These are phyloP conservation scores for Thaumetopoea pityocampa DNA, from an alignment of 1,140 invertebrate species.

Conservation along the genomic window DNA sequence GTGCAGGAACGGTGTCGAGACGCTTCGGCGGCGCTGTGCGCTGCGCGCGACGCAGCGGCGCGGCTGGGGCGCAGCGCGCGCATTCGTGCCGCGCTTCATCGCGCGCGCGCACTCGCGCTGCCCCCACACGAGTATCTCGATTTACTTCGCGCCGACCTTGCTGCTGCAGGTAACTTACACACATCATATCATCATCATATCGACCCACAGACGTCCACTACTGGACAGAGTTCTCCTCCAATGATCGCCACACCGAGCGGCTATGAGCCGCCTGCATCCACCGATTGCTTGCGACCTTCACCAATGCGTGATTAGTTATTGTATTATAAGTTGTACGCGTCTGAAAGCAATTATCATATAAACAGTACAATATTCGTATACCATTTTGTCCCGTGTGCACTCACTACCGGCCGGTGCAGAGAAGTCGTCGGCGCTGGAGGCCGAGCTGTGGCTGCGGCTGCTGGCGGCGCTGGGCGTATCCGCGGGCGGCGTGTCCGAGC, in stretches of 20 bases:
- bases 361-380: neutral
- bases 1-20: conserved; percentile 29
- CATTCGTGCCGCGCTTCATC: conserved; percentile 10
- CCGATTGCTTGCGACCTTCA: too few relatives aligned
- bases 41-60: conserved; percentile 26
- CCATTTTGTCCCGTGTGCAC: neutral
- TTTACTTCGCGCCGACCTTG: conserved; percentile 24
- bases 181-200: too few relatives aligned
- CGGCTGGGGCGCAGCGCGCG: conserved; percentile 7
- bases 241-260: too few relatives aligned
- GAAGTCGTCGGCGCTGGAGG: conserved; percentile 22
- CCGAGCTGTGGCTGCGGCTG: conserved; percentile 22
- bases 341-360: neutral
- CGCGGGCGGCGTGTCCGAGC: conserved; percentile 16
- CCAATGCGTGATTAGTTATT: too few relatives aligned
- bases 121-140: conserved; percentile 18
- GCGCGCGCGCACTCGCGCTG: conserved; percentile 9
- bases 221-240: too few relatives aligned
- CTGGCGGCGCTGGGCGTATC: conserved; percentile 16
- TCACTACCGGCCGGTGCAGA: neutral
- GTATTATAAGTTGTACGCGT: too few relatives aligned
- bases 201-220: too few relatives aligned
- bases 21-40: conserved; percentile 24
- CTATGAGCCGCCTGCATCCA: too few relatives aligned
- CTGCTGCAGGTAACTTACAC: conserved; percentile 7